Base-by-base conservation (phyloP, 2,888 invertebrate species). In the Corbicula japonica region DNA sequence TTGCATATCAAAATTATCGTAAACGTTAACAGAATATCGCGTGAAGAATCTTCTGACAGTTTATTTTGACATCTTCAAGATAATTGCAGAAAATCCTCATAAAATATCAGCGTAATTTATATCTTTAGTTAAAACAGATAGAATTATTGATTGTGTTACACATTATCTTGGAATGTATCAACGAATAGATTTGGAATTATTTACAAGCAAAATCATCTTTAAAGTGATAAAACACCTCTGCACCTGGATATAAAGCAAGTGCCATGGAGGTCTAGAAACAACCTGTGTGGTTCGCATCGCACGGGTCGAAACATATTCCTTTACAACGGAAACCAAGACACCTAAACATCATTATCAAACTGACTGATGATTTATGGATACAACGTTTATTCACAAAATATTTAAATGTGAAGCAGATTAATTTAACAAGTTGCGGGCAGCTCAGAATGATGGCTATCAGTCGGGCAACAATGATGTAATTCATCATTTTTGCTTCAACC, bases 91-190 rank as follows among this genome's bases (percentile, higher is more conserved):
- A n/a, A n/a, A n/a, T n/a, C n/a, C n/a, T n/a, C n/a, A n/a, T n/a
- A n/a, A n/a, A n/a, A n/a, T n/a, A n/a, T n/a, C n/a, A n/a, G n/a
- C n/a, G n/a, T n/a, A n/a, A n/a, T n/a, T n/a, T n/a, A n/a, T n/a
- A n/a, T n/a, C n/a, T n/a, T n/a, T n/a, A n/a, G n/a, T n/a, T 23
- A 32, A 69, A 65, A 62, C 41, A 34, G 65, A 73, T 44, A 48
- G n/a, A 34, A 35, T 66, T 73, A 73, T 60, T 61, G 73, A 73
- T 66, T 48, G 46, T 65, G 65, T 73, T 73, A 48, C 61, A 38
- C 30, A 18, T 66, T 66, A 73, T 73, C 73, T 66, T 10, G 50
- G 58, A 61, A 65, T 66, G 65, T 65, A 66, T 73, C 66, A 44
- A 26, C 28, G 30, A 1, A 60, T 23, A 66, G 50, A 52, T 52